phyloP scores from a whole-genome alignment of 1,140 invertebrate species.

The Eueides isabella region DNA sequence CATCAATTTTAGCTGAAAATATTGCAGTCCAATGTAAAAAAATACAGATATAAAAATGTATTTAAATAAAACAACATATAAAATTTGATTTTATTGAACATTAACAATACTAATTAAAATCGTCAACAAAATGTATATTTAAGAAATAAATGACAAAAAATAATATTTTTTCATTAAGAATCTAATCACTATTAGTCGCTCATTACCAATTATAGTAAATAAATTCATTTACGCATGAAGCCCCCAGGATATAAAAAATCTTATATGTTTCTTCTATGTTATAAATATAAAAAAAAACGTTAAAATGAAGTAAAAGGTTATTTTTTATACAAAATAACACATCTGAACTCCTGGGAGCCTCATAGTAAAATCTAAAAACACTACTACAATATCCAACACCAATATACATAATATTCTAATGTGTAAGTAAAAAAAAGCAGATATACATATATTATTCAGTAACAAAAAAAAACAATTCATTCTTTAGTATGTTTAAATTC shows the following conservation, averaged over 20 bases:
- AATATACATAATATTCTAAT: slow-evolving; percentile 30
- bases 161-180: neutral
- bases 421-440: neutral
- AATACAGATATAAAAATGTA: neutral
- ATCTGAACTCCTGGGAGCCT: too few species aligned
- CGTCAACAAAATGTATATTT: neutral
- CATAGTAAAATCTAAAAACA: neutral
- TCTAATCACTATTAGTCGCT: too few species aligned
- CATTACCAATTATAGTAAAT: too few species aligned
- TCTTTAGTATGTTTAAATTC: too few species aligned
- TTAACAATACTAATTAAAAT: neutral
- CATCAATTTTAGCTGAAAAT: too few species aligned
- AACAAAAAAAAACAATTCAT: neutral
- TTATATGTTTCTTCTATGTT: too few species aligned
- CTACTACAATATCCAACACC: slow-evolving; percentile 38
- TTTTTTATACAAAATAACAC: neutral
- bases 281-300: too few species aligned
- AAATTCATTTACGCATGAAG: too few species aligned
- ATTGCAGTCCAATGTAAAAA: neutral
- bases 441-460: too few species aligned
- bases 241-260: too few species aligned
- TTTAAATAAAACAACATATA: slow-evolving; percentile 3
- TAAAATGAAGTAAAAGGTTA: too few species aligned
- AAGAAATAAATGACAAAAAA: neutral
- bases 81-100: neutral